These are phyloP conservation scores for Metallyticus violacea DNA, from an alignment of 2,888 invertebrate species.

Conservation along the genomic window DNA sequence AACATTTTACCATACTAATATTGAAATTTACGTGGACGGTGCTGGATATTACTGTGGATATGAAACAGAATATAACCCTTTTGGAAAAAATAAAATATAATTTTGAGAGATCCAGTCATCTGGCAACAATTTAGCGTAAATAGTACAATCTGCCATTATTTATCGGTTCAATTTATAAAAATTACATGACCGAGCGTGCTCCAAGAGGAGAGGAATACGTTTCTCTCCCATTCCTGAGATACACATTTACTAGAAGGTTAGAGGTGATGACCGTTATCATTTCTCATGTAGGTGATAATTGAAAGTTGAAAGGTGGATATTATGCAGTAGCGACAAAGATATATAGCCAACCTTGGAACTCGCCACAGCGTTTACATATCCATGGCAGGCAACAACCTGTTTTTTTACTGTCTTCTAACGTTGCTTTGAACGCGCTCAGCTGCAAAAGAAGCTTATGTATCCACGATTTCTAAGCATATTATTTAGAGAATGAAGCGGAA, in stretches of 20 bases:
- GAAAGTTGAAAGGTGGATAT: slow-evolving; percentile 9
- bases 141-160: not conserved
- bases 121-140: too few species aligned
- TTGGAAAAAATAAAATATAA: too few species aligned
- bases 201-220: not conserved
- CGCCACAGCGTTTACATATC: not conserved
- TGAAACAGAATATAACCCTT: too few species aligned
- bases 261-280: slow-evolving; percentile 20
- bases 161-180: not conserved
- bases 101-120: too few species aligned
- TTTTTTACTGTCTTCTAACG: not conserved
- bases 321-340: not conserved
- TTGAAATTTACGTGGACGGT: too few species aligned
- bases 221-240: not conserved
- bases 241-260: not conserved
- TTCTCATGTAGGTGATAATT: slow-evolving; percentile 20
- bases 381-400: not conserved
- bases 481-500: not conserved
- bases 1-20: too few species aligned
- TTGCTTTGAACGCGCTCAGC: not conserved
- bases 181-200: not conserved
- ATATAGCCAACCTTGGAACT: not conserved
- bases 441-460: not conserved
- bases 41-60: too few species aligned
- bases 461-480: not conserved